phyloP scores from a whole-genome alignment of 1,140 invertebrate genomes.

The Coptotermes formosanus region DNA sequence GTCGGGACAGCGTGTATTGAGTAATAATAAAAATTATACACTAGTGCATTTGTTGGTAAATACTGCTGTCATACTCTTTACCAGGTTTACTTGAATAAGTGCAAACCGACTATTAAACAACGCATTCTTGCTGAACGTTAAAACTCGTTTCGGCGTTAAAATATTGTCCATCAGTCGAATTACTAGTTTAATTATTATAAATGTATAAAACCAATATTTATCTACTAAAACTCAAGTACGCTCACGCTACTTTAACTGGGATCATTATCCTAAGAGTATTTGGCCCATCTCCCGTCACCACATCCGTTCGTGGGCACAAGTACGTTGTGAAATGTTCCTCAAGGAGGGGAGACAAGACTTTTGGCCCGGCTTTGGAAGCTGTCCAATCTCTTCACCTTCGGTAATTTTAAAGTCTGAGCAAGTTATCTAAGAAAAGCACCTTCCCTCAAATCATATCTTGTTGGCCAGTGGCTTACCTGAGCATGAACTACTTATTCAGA shows the following conservation, averaged over 20 bases:
- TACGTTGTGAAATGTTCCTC: not conserved
- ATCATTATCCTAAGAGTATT: not conserved
- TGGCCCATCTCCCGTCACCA: not conserved
- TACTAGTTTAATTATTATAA: too few species aligned
- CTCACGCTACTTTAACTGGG: not conserved
- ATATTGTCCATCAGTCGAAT: too few species aligned
- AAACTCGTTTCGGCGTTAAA: too few species aligned
- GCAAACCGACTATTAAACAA: too few species aligned
- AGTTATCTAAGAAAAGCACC: not conserved
- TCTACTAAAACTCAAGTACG: not conserved
- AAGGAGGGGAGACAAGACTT: not conserved
- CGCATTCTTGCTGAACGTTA: too few species aligned
- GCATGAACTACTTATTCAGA: too few species aligned
- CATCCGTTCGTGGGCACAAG: not conserved
- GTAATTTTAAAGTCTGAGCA: not conserved
- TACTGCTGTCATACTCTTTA: too few species aligned
- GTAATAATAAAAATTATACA: too few species aligned
- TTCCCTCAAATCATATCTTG: not conserved
- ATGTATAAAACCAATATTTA: not conserved
- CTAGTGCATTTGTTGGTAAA: too few species aligned
- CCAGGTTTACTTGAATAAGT: too few species aligned
- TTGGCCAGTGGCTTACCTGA: too few species aligned
- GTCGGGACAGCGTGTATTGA: too few species aligned
- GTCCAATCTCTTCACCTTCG: constrained; percentile 4
- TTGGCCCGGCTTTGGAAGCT: not conserved